These are phyloP conservation scores for Pelobates cultripes DNA, from an alignment of 2,797 vertebrate genomes.

Conservation along the genomic window DNA sequence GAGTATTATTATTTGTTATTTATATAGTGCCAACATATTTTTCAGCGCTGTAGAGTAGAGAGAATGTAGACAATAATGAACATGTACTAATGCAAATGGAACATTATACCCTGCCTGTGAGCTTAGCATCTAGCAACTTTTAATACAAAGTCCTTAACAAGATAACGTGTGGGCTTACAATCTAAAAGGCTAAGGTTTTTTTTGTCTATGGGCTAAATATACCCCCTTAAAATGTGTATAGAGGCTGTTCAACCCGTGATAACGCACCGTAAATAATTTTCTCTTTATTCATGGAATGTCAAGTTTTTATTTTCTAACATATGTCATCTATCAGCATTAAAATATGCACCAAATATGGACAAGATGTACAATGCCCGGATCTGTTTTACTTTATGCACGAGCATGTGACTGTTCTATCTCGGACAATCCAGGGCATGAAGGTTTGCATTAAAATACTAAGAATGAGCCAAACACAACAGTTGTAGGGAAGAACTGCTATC, in stretches of 20 bases:
- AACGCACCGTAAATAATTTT: not conserved
- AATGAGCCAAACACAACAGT: constrained; percentile 28
- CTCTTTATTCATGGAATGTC: not conserved
- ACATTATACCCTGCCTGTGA: too few species aligned
- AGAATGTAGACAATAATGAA: too few species aligned
- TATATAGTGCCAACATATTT: too few species aligned
- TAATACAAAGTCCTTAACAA: too few species aligned
- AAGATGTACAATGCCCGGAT: not conserved
- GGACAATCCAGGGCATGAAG: not conserved
- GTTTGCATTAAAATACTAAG: constrained; percentile 9
- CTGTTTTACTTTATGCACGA: not conserved
- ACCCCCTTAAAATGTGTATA: not conserved
- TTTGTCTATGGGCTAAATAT: not conserved
- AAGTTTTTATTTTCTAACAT: not conserved
- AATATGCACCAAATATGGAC: constrained; percentile 3
- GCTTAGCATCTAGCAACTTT: too few species aligned
- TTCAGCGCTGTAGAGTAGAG: too few species aligned
- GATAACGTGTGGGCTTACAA: too few species aligned
- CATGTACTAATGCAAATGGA: too few species aligned
- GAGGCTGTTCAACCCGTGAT: too few species aligned
- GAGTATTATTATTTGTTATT: too few species aligned
- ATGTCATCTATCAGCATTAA: not conserved
- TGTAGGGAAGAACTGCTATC: constrained; percentile 12
- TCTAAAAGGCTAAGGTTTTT: too few species aligned
- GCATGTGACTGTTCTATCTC: not conserved